Evolutionary conservation across 2,888 invertebrate genomes (phyloP).

Genomic region (Ormyrus labotus): DNA sequence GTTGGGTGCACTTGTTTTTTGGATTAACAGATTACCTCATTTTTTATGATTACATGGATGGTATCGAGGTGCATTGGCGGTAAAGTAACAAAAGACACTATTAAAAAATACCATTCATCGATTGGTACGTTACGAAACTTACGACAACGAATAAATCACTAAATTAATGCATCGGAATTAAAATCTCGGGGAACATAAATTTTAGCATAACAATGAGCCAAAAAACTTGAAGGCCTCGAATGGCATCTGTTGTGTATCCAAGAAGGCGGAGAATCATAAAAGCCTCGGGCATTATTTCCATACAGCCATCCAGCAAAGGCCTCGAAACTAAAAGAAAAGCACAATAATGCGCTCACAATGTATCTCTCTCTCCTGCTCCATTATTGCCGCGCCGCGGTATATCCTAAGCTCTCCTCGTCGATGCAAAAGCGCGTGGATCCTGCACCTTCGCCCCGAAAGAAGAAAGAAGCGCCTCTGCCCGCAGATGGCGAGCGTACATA

Average conservation of each 20-base stretch:
- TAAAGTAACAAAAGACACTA: too few species aligned
- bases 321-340: neutral
- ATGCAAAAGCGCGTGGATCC: slow-evolving; percentile 26
- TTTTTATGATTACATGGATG: too few species aligned
- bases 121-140: too few species aligned
- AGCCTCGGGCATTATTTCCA: slow-evolving; percentile 14
- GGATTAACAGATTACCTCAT: too few species aligned
- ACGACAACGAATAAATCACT: too few species aligned
- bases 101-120: too few species aligned
- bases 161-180: too few species aligned
- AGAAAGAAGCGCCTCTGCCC: neutral
- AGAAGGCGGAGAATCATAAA: neutral
- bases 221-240: neutral
- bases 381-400: neutral
- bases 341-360: neutral
- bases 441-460: neutral
- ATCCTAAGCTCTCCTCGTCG: slow-evolving; percentile 11
- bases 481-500: slow-evolving; percentile 58
- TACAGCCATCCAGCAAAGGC: neutral
- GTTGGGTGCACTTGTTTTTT: too few species aligned
- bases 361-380: neutral
- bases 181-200: too few species aligned
- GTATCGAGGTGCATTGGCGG: too few species aligned
- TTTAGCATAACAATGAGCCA: too few species aligned
- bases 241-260: neutral